These are phyloP conservation scores for Eucidaris tribuloides DNA, from an alignment of 35 echinoderm and acorn worm species.

Conservation along the genomic window DNA sequence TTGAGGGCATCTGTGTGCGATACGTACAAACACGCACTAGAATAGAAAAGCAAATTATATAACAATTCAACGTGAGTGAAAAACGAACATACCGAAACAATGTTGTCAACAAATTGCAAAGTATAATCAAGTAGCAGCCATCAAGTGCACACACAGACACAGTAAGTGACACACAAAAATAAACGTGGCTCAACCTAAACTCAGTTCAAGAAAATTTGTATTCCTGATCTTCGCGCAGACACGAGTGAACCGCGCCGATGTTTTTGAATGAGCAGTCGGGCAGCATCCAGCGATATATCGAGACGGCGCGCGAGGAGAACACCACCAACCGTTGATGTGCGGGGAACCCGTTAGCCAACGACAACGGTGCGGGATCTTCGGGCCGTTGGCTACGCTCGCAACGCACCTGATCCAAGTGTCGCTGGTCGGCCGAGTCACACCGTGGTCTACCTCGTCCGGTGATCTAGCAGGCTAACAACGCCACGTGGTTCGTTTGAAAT, in stretches of 20 bases:
- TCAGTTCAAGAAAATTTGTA: no score
- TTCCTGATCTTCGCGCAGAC: no score
- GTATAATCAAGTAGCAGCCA: no score
- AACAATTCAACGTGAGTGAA: no score
- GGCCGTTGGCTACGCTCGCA: neutral
- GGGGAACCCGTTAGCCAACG: neutral
- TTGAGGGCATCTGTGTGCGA: no score
- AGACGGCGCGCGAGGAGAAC: neutral
- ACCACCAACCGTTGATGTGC: neutral
- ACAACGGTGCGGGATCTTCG: neutral
- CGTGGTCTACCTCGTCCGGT: neutral
- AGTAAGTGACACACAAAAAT: no score
- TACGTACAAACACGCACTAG: no score
- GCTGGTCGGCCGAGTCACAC: neutral
- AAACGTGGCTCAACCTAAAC: no score
- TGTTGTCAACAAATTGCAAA: no score
- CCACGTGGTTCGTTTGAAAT: neutral
- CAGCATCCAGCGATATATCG: neutral
- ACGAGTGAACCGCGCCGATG: neutral
- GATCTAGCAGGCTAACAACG: slow-evolving; percentile 15
- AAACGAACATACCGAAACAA: no score
- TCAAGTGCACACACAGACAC: no score
- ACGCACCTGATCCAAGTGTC: neutral
- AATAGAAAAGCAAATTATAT: no score
- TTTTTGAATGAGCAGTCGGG: neutral